Percentiles rank a stretch among this genome's conserved stretches.
Conservation (phyloP, 1,140 invertebrate genomes). For the Drosophila kurseongensis region DNA sequence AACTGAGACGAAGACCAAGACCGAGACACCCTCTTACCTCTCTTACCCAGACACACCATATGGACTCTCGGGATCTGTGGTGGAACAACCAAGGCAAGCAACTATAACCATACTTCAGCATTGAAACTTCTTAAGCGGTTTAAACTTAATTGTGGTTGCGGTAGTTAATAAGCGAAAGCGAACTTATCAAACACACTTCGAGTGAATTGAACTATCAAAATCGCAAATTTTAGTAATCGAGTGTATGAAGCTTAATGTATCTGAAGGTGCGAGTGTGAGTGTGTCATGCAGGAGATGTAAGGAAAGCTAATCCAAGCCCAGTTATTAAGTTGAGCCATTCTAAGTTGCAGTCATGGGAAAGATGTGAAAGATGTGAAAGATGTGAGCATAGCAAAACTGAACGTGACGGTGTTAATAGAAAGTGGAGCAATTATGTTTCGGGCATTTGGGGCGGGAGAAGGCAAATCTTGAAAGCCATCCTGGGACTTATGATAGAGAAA, state of each 20-base stretch:
- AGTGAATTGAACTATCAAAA: conserved; percentile 23
- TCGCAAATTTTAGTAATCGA: conserved; percentile 17
- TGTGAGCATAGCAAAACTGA: conserved; percentile 50
- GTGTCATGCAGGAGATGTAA: conserved; percentile 44
- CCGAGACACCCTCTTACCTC: conserved; percentile 2
- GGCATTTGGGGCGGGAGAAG: conserved; percentile 3
- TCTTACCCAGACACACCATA: conserved; percentile 10
- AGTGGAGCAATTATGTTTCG: not conserved
- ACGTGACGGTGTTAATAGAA: conserved; percentile 15
- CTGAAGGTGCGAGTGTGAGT: conserved; percentile 11
- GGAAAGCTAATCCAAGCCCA: conserved; percentile 37
- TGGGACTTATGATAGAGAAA: conserved; percentile 25
- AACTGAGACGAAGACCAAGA: no score
- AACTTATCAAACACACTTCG: conserved; percentile 36
- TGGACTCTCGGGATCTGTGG: not conserved
- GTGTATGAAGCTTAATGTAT: conserved; percentile 3
- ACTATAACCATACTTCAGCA: conserved; percentile 11
- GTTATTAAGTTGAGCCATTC: conserved; percentile 16
- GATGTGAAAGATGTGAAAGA: conserved; percentile 25
- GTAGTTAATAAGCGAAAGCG: conserved; percentile 32
- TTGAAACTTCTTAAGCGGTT: conserved; percentile 32
- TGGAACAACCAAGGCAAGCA: conserved; percentile 17
- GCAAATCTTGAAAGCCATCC: conserved; percentile 27
- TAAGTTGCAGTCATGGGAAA: conserved; percentile 35
- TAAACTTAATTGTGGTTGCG: conserved; percentile 27